Evolutionary conservation across 2,797 vertebrate species (phyloP).

Genomic region (Prunella strophiata): DNA sequence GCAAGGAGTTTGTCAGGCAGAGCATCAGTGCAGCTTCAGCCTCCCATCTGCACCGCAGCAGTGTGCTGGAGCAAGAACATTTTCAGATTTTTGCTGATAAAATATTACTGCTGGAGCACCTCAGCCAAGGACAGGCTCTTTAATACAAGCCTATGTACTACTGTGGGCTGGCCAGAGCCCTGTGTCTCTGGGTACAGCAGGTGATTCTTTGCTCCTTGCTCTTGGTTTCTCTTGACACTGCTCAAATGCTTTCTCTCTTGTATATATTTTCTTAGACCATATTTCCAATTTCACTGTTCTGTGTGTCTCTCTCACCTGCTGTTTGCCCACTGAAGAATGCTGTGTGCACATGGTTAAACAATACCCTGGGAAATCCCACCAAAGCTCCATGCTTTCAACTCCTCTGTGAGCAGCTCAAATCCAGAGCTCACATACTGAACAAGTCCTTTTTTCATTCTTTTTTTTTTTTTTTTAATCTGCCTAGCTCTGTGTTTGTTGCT

Average conservation of each 20-base stretch:
- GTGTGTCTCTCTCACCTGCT: not conserved
- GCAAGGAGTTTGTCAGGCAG: not conserved
- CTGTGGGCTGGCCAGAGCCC: not conserved
- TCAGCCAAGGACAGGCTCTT: not conserved
- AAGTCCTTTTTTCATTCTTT: not conserved
- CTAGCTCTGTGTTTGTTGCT: not conserved
- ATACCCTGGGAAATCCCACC: constrained; percentile 18
- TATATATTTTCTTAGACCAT: not conserved
- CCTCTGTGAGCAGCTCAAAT: not conserved
- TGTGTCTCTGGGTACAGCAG: not conserved
- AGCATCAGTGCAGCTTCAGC: not conserved
- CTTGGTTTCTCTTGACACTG: not conserved
- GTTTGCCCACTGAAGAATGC: not conserved
- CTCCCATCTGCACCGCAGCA: not conserved
- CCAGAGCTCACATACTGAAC: not conserved
- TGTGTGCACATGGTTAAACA: not conserved
- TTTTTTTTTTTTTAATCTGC: not conserved
- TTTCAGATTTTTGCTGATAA: not conserved
- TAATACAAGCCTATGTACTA: not conserved
- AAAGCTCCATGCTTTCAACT: not conserved
- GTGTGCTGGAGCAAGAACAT: not conserved
- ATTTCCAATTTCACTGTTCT: not conserved
- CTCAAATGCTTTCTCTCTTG: not conserved
- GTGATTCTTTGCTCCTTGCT: not conserved
- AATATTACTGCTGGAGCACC: not conserved